phyloP scores from a whole-genome alignment of 2,797 vertebrate genomes.

The Megalops cyprinoides region DNA sequence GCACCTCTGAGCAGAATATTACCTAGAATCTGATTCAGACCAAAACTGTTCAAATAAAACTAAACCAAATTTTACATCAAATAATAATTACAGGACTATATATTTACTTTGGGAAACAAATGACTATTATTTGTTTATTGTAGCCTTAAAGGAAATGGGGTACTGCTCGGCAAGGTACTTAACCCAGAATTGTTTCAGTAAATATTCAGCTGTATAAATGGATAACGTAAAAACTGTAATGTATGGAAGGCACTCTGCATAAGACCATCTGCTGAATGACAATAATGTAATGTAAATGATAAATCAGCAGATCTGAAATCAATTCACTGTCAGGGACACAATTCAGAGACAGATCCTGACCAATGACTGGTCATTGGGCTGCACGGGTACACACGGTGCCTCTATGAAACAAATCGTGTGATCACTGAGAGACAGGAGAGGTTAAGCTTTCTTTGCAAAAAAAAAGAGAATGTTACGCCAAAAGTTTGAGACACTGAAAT shows the following conservation, averaged over 20 bases:
- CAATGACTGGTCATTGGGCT: background rate
- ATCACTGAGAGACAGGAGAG: too few relatives aligned
- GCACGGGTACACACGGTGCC: background rate
- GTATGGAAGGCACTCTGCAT: too few relatives aligned
- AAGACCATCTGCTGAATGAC: too few relatives aligned
- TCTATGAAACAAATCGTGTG: background rate
- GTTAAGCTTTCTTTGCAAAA: background rate
- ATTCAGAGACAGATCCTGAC: background rate
- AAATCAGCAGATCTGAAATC: background rate
- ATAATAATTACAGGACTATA: too few relatives aligned
- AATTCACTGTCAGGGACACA: background rate
- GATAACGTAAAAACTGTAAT: too few relatives aligned
- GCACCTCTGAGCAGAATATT: background rate
- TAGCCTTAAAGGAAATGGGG: too few relatives aligned
- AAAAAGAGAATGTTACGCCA: background rate
- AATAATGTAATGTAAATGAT: too few relatives aligned
- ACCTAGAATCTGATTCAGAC: background rate
- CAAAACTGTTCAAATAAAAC: background rate
- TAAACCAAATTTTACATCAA: background rate
- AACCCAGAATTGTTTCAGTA: too few relatives aligned
- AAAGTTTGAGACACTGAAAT: conserved; percentile 3
- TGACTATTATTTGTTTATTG: too few relatives aligned
- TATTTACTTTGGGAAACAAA: too few relatives aligned
- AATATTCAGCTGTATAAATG: too few relatives aligned
- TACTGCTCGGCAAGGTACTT: too few relatives aligned